Evolutionary conservation across 1,140 invertebrate species (phyloP), one percentile per base, ranked within the genome.

Genomic region (Pachypeltis micranthus): DNA sequence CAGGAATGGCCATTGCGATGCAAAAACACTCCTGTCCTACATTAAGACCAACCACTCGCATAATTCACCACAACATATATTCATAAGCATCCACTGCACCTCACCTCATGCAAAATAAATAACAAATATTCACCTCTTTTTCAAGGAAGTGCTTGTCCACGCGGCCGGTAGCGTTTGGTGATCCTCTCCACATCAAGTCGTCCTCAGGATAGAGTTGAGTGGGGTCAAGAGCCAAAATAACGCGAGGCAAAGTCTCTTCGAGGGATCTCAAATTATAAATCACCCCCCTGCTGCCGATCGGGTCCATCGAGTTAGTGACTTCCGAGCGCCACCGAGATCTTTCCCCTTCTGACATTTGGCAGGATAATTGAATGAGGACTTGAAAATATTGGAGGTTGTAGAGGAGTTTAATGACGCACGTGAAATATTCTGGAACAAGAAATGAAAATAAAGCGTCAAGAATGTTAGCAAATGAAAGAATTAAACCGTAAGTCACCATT

Each of bases 351-450:
- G 77, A 74, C 72, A 91, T 80, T 67, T 78, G 81, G 73, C 80
- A 85, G 29, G 80, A 85, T 4, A 91, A 69, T 67, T 86, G 84
- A 0, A 84, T 74, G 24, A 94, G 78, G 34, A 91, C 85, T 82
- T 96, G 91, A 72, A 94, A 86, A 74, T 91, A 94, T 44, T 87
- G 77, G 44, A 95, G 78, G 76, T 94, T 92, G 77, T 92, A 96
- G 31, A 95, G 75, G 66, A 87, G 83, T 71, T 88, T 86, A 0
- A 95, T 86, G 64, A 95, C 82, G 70, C 85, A 85, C 7, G 85
- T 86, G 73, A 90, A 94, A 73, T 93, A 92, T 24, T 84, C 91
- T 93, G 74, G n/a, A 79, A 78, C 63, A 68, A 55, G 72, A 72
- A 59, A 59, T 7, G 7, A 39, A 39, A n/a, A 39, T 39, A n/a